Conservation (phyloP, 2,113 vertebrate genomes). For the Apeltes quadracus region DNA sequence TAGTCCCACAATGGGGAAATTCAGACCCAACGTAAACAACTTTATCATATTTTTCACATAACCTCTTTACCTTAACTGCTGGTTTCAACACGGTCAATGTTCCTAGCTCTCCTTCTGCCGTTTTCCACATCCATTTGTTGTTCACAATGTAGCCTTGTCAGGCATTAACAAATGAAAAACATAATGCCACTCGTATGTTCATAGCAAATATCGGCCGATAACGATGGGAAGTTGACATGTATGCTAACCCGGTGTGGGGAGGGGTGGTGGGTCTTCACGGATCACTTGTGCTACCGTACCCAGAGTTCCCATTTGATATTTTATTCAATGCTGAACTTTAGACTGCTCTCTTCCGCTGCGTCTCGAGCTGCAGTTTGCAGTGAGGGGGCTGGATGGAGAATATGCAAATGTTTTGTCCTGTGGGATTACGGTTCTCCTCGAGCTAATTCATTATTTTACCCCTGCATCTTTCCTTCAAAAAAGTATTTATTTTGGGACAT, state of each 20-base stretch:
- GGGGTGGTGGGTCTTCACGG: background rate
- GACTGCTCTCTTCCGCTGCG: slow-evolving; percentile 40
- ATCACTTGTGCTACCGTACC: slow-evolving; percentile 1
- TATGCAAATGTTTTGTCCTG: slow-evolving; percentile 61
- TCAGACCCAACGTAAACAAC: too few species aligned
- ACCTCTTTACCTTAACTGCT: background rate
- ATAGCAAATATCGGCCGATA: background rate
- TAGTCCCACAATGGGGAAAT: too few species aligned
- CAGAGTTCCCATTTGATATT: slow-evolving; percentile 29
- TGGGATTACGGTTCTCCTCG: slow-evolving; percentile 56
- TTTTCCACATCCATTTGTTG: background rate
- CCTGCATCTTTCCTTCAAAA: slow-evolving; percentile 17
- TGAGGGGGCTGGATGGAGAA: slow-evolving; percentile 48
- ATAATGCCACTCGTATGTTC: background rate
- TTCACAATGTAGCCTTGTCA: too few species aligned
- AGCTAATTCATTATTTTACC: slow-evolving; percentile 55
- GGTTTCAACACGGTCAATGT: background rate
- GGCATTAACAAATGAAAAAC: background rate
- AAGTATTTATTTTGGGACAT: slow-evolving; percentile 22
- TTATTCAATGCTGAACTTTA: slow-evolving; percentile 70
- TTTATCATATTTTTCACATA: background rate
- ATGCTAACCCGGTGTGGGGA: background rate
- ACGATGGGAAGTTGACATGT: background rate
- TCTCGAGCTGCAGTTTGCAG: slow-evolving; percentile 48
- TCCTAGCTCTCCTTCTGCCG: background rate